phyloP scores from a whole-genome alignment of 2,113 vertebrate genomes.

The Zosterops lateralis region DNA sequence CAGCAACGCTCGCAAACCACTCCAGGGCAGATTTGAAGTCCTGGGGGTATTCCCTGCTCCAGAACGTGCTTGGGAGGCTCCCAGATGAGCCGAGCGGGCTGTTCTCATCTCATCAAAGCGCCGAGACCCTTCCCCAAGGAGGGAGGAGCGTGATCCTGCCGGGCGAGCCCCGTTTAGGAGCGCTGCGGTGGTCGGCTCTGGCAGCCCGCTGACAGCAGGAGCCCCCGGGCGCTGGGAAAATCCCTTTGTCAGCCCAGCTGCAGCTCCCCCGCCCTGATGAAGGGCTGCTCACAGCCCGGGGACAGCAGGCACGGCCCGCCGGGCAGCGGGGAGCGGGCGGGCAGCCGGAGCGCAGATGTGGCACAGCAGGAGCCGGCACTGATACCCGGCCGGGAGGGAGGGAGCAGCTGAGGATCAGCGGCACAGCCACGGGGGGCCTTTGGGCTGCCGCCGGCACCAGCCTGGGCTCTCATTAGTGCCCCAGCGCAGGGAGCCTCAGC shows the following conservation, averaged over 20 bases:
- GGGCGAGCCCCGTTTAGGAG: background rate
- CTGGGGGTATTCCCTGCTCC: rapidly evolving
- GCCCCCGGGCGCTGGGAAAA: background rate
- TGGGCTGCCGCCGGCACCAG: background rate
- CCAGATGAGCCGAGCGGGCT: rapidly evolving
- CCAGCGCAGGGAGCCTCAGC: no score
- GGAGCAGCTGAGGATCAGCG: slow-evolving; percentile 15
- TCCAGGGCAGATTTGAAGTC: background rate
- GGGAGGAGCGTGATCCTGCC: background rate
- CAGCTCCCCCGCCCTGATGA: background rate
- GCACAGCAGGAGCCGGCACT: background rate
- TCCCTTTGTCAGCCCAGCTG: slow-evolving; percentile 32
- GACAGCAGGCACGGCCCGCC: background rate
- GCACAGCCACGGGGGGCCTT: background rate
- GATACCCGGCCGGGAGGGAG: background rate
- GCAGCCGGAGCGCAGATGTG: background rate
- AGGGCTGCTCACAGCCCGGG: background rate
- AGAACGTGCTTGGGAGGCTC: background rate
- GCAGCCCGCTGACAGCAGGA: background rate
- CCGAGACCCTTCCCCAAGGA: background rate
- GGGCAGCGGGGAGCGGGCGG: background rate
- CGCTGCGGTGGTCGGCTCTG: rapidly evolving
- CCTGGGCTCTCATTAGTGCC: background rate
- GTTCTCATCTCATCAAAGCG: background rate
- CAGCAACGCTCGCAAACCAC: background rate